phyloP scores from a whole-genome alignment of 2,888 invertebrate species.

The Cynaeus angustus region DNA sequence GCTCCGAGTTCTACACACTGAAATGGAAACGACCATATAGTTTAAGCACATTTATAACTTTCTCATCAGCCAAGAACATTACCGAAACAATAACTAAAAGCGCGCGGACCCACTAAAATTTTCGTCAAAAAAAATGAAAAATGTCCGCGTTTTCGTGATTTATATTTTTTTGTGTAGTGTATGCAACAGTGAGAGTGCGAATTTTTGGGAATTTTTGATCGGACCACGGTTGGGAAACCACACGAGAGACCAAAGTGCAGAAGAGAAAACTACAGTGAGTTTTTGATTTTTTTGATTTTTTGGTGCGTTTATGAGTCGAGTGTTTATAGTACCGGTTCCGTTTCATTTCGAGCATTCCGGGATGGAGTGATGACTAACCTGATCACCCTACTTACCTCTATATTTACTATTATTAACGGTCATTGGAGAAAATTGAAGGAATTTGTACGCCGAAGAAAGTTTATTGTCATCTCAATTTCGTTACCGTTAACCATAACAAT shows the following conservation, averaged over 20 bases:
- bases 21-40: conserved; percentile 21
- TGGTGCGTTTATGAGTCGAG: background rate
- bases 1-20: conserved; percentile 6
- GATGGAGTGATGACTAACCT: conserved; percentile 36
- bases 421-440: conserved; percentile 40
- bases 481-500: conserved; percentile 46
- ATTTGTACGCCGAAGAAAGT: conserved; percentile 35
- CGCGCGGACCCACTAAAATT: background rate
- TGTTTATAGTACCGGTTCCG: conserved; percentile 32
- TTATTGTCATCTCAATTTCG: conserved; percentile 46
- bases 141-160: conserved; percentile 1
- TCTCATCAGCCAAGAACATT: conserved; percentile 34
- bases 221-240: conserved; percentile 25
- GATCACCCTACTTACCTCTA: conserved; percentile 42
- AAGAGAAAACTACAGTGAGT: conserved; percentile 36
- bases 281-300: conserved; percentile 10
- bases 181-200: background rate
- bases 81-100: conserved; percentile 23
- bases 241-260: background rate
- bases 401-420: conserved; percentile 40
- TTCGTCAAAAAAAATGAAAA: conserved; percentile 24
- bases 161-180: conserved; percentile 9
- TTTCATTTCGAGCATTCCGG: conserved; percentile 26
- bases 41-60: conserved; percentile 38
- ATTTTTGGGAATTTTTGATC: conserved; percentile 41